Evolutionary conservation across 2,888 invertebrate species (phyloP).

Genomic region (Nemotelus nigrinus): DNA sequence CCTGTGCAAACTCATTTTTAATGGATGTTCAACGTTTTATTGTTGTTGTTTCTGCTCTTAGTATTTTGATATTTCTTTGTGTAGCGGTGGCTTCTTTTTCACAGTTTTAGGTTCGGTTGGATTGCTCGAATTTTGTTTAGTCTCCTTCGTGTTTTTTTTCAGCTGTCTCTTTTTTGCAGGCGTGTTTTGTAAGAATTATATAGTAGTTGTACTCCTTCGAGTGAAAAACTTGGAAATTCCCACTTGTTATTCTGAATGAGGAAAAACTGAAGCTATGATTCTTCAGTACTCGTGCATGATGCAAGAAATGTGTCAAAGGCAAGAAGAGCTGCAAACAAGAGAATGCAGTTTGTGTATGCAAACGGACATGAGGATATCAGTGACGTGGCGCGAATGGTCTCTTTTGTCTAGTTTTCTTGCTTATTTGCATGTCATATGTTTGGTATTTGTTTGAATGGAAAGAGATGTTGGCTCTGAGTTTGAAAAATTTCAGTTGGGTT

Average conservation of each 20-base stretch:
- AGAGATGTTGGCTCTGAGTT: too few relatives aligned
- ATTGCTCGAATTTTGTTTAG: neutral
- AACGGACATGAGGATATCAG: too few relatives aligned
- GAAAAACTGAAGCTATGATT: too few relatives aligned
- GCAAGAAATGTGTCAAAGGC: too few relatives aligned
- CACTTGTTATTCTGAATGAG: neutral
- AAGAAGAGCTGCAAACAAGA: too few relatives aligned
- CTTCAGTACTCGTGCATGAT: too few relatives aligned
- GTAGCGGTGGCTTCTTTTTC: neutral
- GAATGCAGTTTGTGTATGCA: too few relatives aligned
- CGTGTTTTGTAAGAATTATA: neutral
- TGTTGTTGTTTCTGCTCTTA: conserved; percentile 40
- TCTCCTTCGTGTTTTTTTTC: neutral
- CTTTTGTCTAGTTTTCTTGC: too few relatives aligned
- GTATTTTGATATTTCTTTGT: neutral
- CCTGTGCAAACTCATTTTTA: conserved; percentile 51
- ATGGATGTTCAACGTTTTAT: conserved; percentile 50
- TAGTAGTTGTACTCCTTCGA: neutral
- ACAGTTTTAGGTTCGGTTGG: neutral
- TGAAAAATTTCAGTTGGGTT: too few relatives aligned
- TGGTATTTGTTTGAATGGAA: too few relatives aligned
- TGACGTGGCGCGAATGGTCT: too few relatives aligned
- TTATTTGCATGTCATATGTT: too few relatives aligned
- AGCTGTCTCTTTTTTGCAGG: neutral
- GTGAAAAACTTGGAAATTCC: neutral